A percentile compares a stretch with the other conserved stretches of the same genome.
These are phyloP conservation scores for Volucella inflata DNA, from an alignment of 2,888 invertebrate genomes.

Conservation along the genomic window DNA sequence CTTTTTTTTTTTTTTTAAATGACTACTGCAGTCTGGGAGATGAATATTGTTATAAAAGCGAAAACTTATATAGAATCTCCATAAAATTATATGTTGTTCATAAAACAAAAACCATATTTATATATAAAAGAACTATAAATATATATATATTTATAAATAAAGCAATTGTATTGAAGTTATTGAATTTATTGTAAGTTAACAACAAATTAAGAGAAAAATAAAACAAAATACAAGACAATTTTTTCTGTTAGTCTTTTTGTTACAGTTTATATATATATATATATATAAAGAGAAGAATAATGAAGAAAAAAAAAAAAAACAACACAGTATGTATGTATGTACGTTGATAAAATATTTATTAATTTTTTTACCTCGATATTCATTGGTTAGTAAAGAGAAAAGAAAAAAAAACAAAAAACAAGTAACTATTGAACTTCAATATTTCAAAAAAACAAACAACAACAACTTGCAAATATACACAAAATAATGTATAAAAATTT, in stretches of 20 bases:
- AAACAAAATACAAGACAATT: not conserved
- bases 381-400: conserved; percentile 71
- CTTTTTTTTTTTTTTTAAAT: conserved; percentile 22
- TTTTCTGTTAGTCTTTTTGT: conserved; percentile 66
- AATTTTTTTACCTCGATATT: conserved; percentile 75
- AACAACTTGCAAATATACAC: conserved; percentile 66
- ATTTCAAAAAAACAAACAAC: conserved; percentile 44
- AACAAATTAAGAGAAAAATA: conserved; percentile 38
- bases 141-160: conserved; percentile 69
- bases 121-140: conserved; percentile 33
- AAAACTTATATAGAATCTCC: conserved; percentile 60
- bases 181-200: conserved; percentile 75
- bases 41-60: conserved; percentile 62
- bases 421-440: conserved; percentile 38
- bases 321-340: conserved; percentile 62
- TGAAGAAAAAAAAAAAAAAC: conserved; percentile 47
- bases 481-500: conserved; percentile 29
- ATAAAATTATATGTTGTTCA: conserved; percentile 75
- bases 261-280: conserved; percentile 71
- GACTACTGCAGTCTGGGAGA: conserved; percentile 72
- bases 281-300: conserved; percentile 15
- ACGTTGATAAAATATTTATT: conserved; percentile 69
- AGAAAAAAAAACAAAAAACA: conserved; percentile 52
- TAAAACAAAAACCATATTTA: conserved; percentile 46
- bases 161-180: conserved; percentile 72